Base-by-base conservation (phyloP, 2,797 vertebrate species). In the Takifugu rubripes region DNA sequence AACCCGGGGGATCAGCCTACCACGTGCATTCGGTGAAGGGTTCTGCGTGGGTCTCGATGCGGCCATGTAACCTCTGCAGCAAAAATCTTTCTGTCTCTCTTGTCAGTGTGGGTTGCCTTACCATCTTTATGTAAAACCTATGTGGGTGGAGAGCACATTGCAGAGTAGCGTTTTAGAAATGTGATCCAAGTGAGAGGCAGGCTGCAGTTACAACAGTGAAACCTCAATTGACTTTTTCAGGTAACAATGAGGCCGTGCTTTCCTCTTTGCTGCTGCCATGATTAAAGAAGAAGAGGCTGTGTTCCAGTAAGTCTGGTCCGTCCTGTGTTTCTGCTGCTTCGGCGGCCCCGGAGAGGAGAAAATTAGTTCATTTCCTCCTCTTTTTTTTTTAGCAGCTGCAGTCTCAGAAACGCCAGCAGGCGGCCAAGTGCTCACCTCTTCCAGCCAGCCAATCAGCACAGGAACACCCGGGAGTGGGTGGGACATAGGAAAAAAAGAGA, bases 51-150 rank as follows among this genome's bases (percentile, higher is more conserved):
- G 82, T 53, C 78, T 71, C n/a, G 2, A 8, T 6, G 69, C 54
- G 54, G 68, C 70, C 46, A 46, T 1, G 66, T 44, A 70, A 70
- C 69, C 83, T 70, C 71, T 59, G 78, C 70, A 25, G 67, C 6
- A 46, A 5, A 8, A n/a, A 46, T n/a, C 56, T 45, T 21, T 42
- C 64, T 43, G 46, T 15, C 25, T 58, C 33, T 40, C 36, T 29
- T 36, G 4, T 25, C 29, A 25, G 77, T 82, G 86, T 85, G 82
- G 88, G 87, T 65, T 75, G 68, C 31, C 70, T 67, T 33, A 64
- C 73, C 61, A 65, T 82, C 76, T 87, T 87, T 86, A 89, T 87
- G 86, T 87, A 87, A 89, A 87, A 66, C 42, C 60, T 68, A 59
- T 77, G 90, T 89, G 79, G 89, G 89, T 84, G 84, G 74, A 60